phyloP scores from a whole-genome alignment of 2,888 invertebrate species.

The Eupelmus urozonus region DNA sequence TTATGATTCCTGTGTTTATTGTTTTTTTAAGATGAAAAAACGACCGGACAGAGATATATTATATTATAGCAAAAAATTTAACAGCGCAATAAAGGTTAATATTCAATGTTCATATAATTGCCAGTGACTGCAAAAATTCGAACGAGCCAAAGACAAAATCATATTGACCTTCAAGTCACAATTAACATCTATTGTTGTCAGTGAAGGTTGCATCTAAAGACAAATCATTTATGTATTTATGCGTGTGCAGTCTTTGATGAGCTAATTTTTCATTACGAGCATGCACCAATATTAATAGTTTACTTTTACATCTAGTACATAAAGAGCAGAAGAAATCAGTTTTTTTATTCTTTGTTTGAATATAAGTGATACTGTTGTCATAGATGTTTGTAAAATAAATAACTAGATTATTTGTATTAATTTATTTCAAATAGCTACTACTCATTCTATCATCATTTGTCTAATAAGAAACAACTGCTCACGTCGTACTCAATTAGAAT shows the following conservation, averaged over 20 bases:
- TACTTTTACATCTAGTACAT: neutral
- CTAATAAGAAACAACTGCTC: too few species aligned
- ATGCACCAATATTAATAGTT: neutral
- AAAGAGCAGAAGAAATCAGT: too few species aligned
- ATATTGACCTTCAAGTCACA: constrained; percentile 33
- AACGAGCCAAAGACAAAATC: constrained; percentile 30
- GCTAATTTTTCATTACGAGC: constrained; percentile 22
- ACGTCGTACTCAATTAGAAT: too few species aligned
- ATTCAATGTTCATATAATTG: constrained; percentile 11
- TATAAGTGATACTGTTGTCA: too few species aligned
- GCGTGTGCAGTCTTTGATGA: constrained; percentile 4
- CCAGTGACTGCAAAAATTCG: neutral
- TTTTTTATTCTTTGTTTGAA: too few species aligned
- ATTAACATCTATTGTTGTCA: constrained; percentile 35
- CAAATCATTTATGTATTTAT: constrained; percentile 33
- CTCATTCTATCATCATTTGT: too few species aligned
- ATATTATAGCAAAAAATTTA: neutral
- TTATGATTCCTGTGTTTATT: neutral
- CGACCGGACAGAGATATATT: too few species aligned
- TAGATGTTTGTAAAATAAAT: too few species aligned
- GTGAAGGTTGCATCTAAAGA: constrained; percentile 47
- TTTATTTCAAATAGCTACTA: too few species aligned
- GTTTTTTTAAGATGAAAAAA: neutral
- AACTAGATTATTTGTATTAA: too few species aligned
- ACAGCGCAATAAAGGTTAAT: neutral